phyloP scores from a whole-genome alignment of 1,140 invertebrate genomes.

The Tetraneura akinire region DNA sequence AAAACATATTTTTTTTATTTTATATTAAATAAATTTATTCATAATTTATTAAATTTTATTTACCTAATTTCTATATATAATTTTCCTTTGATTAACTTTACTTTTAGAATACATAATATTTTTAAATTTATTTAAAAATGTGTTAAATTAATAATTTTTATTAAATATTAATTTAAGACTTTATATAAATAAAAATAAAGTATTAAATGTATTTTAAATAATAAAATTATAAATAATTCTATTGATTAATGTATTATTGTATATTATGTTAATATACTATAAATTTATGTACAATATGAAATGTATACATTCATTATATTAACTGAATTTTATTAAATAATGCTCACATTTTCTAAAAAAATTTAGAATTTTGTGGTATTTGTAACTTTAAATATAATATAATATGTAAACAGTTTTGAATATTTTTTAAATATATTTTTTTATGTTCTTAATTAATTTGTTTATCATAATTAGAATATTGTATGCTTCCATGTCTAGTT shows the following conservation, averaged over 20 bases:
- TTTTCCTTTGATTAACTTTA: not conserved
- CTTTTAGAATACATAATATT: not conserved
- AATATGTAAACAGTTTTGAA: not conserved
- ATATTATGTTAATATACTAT: too few species aligned
- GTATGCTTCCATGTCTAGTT: not conserved
- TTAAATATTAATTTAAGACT: not conserved
- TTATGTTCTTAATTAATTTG: not conserved
- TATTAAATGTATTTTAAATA: too few species aligned
- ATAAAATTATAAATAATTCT: too few species aligned
- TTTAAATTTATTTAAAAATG: not conserved
- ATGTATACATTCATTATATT: too few species aligned
- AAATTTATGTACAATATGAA: too few species aligned
- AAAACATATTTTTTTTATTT: not conserved
- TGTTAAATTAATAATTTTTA: not conserved
- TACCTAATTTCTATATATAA: not conserved
- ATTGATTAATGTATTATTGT: too few species aligned
- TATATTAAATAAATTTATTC: not conserved
- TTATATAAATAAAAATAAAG: not conserved
- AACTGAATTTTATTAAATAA: not conserved
- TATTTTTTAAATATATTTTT: too few species aligned
- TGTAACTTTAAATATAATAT: not conserved
- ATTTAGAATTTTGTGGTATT: not conserved
- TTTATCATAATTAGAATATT: not conserved
- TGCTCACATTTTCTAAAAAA: not conserved
- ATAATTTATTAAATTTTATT: not conserved